Evolutionary conservation across 2,888 invertebrate species (phyloP), one percentile per base, ranked within the genome.

Genomic region (Teinopalpus imperialis): DNA sequence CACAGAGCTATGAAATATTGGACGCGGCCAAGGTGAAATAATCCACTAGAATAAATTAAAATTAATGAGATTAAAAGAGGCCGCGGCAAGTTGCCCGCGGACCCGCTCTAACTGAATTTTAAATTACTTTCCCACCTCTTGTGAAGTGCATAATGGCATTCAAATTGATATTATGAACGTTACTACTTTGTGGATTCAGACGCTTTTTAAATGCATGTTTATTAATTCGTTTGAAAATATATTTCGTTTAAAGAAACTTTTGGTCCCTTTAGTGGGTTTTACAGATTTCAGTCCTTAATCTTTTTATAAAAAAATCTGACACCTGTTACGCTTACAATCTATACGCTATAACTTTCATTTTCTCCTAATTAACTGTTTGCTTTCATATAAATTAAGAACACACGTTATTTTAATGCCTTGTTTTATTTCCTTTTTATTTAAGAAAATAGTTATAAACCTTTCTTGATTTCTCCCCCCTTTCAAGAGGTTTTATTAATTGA

Each of bases 21-120:
- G 69, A 72, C 57, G 64, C 74, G 73, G 59, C 70, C 63, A 57
- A 68, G 69, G 61, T 66, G 76, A 79, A 80, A 75, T 81, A 85
- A 85, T 86, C 79, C 71, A 57, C 63, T 66, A 57, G 83, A 82
- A 86, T 86, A 87, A 81, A 83, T 87, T 87, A 79, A 82, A 83
- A 82, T 81, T 81, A 85, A 86, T 85, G 74, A 82, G 86, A 85
- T 86, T 82, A 81, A 77, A 78, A 75, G 70, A 74, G 73, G 68
- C 71, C 70, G 66, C 63, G 66, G 70, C 64, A 67, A 68, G 68
- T 66, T 65, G 64, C 61, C 67, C 56, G 60, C 63, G 68, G 63
- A 66, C 59, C 63, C 59, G 66, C 70, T 72, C 64, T 74, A 74
- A 81, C 78, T 79, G 76, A 85, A 85, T 82, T 41, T 78, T 76